Percentiles rank a stretch among this genome's conserved stretches.
Conservation (phyloP, 2,797 vertebrate genomes). For the Enteromius trimaculatus region DNA sequence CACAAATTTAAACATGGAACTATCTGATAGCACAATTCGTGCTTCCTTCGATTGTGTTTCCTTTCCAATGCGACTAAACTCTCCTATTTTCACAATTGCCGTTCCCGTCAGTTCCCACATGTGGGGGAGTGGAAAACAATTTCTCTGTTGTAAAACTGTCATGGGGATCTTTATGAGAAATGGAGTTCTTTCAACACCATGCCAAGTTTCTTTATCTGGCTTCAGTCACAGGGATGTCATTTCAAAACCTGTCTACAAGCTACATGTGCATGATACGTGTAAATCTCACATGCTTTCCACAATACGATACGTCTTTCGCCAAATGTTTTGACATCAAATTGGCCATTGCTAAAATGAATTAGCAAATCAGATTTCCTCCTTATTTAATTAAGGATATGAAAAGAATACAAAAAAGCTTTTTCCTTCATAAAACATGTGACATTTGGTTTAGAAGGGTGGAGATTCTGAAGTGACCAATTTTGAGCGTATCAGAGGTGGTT, state of each 20-base stretch:
- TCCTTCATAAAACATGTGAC: background rate
- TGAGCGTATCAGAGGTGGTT: background rate
- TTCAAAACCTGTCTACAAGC: slow-evolving; percentile 28
- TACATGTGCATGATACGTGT: background rate
- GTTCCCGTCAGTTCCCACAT: slow-evolving; percentile 46
- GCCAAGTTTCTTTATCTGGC: slow-evolving; percentile 20
- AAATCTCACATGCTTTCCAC: background rate
- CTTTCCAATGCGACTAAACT: slow-evolving; percentile 38
- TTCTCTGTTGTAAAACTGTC: slow-evolving; percentile 53
- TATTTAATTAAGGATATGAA: slow-evolving; percentile 25
- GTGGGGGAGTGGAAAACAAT: slow-evolving; percentile 23
- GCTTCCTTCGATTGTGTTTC: slow-evolving; percentile 62
- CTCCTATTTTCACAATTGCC: slow-evolving; percentile 33
- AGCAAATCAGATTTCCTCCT: slow-evolving; percentile 26
- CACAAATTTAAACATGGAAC: slow-evolving; percentile 25
- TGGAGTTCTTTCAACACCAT: slow-evolving; percentile 33
- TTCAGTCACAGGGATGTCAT: slow-evolving; percentile 19
- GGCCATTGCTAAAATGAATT: slow-evolving; percentile 7
- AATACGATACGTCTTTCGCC: background rate
- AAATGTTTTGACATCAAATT: slow-evolving; percentile 8
- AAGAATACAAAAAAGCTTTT: background rate
- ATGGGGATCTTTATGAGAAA: slow-evolving; percentile 34
- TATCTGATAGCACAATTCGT: slow-evolving; percentile 39
- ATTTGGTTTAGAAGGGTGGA: background rate
- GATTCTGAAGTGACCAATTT: background rate